Conservation (phyloP, 1,140 invertebrate species). For the Rhizoglyphus robini region DNA sequence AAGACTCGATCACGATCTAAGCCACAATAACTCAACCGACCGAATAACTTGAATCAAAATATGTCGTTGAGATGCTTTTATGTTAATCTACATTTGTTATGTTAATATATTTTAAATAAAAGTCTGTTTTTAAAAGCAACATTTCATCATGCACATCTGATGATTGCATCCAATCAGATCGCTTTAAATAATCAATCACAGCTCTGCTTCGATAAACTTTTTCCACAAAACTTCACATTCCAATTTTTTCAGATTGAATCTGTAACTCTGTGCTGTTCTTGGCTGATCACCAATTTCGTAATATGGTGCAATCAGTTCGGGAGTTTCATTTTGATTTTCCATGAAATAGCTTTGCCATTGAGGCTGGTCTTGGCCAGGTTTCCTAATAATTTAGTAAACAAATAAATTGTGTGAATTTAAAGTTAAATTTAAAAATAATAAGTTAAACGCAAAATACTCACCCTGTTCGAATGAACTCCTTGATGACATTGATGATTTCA, state of each 20-base stretch:
- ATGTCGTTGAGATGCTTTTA: too few species aligned
- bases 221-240: neutral
- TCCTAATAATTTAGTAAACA: neutral
- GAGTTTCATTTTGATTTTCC: neutral
- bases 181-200: too few species aligned
- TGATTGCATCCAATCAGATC: too few species aligned
- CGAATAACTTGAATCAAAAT: too few species aligned
- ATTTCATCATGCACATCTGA: neutral
- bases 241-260: neutral
- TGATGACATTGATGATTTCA: constrained; percentile 85
- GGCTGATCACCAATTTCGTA: neutral
- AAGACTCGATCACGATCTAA: too few species aligned
- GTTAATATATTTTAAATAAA: too few species aligned
- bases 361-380: neutral
- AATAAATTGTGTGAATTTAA: neutral
- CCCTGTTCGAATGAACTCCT: constrained; percentile 86
- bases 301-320: neutral
- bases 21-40: too few species aligned
- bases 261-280: neutral
- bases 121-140: too few species aligned
- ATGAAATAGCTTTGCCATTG: constrained; percentile 9
- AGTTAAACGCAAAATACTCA: constrained; percentile 36
- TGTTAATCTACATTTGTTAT: too few species aligned
- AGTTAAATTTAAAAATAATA: too few species aligned
- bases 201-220: neutral